Evolutionary conservation across 1,140 invertebrate genomes (phyloP), one percentile per base, ranked within the genome.

Genomic region (Gonioctena quinquepunctata): DNA sequence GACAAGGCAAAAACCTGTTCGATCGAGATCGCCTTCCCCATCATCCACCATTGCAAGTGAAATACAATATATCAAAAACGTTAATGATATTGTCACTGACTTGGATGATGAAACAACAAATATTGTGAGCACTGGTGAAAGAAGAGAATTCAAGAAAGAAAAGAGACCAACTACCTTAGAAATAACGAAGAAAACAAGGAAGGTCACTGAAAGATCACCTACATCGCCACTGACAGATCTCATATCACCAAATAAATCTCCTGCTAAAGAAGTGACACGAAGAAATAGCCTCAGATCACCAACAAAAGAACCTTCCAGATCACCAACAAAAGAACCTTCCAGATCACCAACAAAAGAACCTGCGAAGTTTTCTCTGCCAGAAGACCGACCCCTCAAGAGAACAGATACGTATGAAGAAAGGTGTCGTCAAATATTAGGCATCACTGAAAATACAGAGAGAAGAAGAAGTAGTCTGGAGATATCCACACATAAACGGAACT

Each of bases 341-440:
- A 63, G 22, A 26, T 67, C 72, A n/a, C 66, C 66, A 42, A 59
- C 42, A 8, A 72, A 70, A 66, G 70, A 68, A 25, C 59, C 23
- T 66, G n/a, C 18, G n/a, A 7, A 65, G 13, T 42, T 3, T 19
- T 48, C 18, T 13, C 50, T 50, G 19, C 69, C 71, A 8, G n/a
- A 69, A 76, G 68, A 76, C 11, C 76, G 72, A 63, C 85, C 84
- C 25, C 81, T 87, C 54, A 84, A 84, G 71, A 85, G 89, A 75
- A 87, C 88, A 42, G 89, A 90, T 80, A 90, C 89, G n/a, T 90
- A 90, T 64, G 89, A 90, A 82, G 89, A 90, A 81, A 83, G 89
- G n/a, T 90, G 89, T 73, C 82, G 87, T 25, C 87, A 90, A 74
- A 89, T 90, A 68, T 78, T 90, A 33, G 89, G 89, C 4, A 88